Evolutionary conservation across 2,113 vertebrate species (phyloP).

Genomic region (Meriones unguiculatus): DNA sequence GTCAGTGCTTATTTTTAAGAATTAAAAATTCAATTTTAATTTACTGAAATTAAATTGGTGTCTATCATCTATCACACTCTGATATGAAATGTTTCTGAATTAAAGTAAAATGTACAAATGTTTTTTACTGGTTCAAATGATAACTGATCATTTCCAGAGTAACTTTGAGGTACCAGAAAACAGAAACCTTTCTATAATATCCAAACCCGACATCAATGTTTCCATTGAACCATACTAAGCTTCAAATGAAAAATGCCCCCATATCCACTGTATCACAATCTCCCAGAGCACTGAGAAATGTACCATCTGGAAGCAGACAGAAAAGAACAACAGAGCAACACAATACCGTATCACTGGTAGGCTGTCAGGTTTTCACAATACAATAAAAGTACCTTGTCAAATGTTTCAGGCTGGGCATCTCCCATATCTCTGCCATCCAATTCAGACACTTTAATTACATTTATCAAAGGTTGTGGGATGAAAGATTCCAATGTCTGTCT

Average conservation of each 20-base stretch:
- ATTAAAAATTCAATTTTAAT: slow-evolving; percentile 55
- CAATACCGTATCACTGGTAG: neutral
- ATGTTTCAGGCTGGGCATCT: slow-evolving; percentile 85
- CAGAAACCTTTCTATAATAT: slow-evolving; percentile 52
- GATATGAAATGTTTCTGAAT: slow-evolving; percentile 43
- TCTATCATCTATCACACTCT: slow-evolving; percentile 30
- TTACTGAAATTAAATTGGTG: slow-evolving; percentile 60
- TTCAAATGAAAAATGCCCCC: slow-evolving; percentile 54
- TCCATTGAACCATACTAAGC: slow-evolving; percentile 55
- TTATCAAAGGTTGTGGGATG: slow-evolving; percentile 88
- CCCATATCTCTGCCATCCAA: slow-evolving; percentile 92
- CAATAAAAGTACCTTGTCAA: slow-evolving; percentile 89
- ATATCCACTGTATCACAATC: slow-evolving; percentile 43
- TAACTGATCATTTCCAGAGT: slow-evolving; percentile 45
- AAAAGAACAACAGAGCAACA: slow-evolving; percentile 33
- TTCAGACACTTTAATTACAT: slow-evolving; percentile 87
- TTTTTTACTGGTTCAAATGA: slow-evolving; percentile 16
- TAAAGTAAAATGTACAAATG: slow-evolving; percentile 1
- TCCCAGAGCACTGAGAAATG: neutral
- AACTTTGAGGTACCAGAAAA: slow-evolving; percentile 45
- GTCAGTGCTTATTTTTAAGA: neutral
- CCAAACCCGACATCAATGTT: neutral
- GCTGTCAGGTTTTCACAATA: slow-evolving; percentile 39
- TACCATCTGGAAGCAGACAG: slow-evolving; percentile 25
- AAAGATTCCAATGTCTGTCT: slow-evolving; percentile 94